Percentiles rank a stretch among this genome's conserved stretches.
Conservation (phyloP, 2,888 invertebrate species). For the Phrixothrix hirtus region DNA sequence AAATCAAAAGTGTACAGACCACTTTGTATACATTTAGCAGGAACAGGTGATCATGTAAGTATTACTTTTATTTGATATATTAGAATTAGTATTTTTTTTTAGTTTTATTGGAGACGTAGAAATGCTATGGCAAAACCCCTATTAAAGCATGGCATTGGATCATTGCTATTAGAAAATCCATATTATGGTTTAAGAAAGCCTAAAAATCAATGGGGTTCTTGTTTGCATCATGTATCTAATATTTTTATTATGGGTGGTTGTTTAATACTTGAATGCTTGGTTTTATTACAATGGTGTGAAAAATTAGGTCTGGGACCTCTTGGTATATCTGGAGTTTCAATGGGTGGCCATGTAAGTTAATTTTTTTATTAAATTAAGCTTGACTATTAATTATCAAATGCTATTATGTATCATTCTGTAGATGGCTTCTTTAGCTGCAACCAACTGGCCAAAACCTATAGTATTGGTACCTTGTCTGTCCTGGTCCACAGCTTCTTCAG, state of each 20-base stretch:
- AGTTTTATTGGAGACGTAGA: conserved; percentile 91
- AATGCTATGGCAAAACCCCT: conserved; percentile 90
- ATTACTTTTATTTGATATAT: too few species aligned
- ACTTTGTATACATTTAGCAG: conserved; percentile 92
- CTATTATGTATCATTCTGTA: conserved; percentile 51
- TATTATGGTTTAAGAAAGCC: conserved; percentile 92
- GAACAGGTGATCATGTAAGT: conserved; percentile 96
- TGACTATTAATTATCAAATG: neutral
- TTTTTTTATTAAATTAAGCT: too few species aligned
- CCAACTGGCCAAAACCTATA: conserved; percentile 93
- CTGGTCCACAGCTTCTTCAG: conserved; percentile 95
- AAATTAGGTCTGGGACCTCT: conserved; percentile 88
- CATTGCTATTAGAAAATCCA: conserved; percentile 95
- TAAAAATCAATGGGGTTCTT: conserved; percentile 82
- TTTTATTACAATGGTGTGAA: conserved; percentile 93
- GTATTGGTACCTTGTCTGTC: conserved; percentile 94
- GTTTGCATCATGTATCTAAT: conserved; percentile 93
- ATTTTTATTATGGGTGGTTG: conserved; percentile 99
- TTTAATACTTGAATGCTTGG: conserved; percentile 89
- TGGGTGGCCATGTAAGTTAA: conserved; percentile 92
- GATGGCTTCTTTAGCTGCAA: conserved; percentile 98
- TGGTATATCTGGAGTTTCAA: conserved; percentile 92
- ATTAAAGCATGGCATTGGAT: conserved; percentile 88
- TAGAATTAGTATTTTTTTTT: conserved; percentile 39
- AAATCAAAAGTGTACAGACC: conserved; percentile 69